phyloP scores from a whole-genome alignment of 2,797 vertebrate genomes.

The Meda fulgida region DNA sequence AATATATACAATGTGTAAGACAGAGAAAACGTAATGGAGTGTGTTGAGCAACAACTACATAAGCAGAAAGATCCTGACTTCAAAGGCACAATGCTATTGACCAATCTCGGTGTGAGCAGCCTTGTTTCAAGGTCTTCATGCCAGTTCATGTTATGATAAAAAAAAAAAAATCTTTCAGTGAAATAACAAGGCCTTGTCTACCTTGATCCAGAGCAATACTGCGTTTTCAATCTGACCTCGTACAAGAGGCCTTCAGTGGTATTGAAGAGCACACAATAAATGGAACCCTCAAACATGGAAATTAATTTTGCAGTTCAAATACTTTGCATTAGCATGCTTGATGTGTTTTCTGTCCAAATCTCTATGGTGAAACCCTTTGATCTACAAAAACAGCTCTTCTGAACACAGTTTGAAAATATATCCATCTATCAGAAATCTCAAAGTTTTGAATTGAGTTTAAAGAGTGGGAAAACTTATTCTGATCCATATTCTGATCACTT shows the following conservation, averaged over 20 bases:
- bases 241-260: conserved; percentile 25
- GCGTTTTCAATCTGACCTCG: conserved; percentile 32
- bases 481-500: not conserved
- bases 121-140: conserved; percentile 46
- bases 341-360: not conserved
- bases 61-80: conserved; percentile 31
- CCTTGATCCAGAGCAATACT: conserved; percentile 34
- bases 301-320: conserved; percentile 33
- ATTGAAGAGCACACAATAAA: conserved; percentile 13
- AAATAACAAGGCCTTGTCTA: conserved; percentile 38
- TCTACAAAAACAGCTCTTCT: conserved; percentile 25
- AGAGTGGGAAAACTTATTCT: not conserved
- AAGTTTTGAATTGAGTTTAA: conserved; percentile 4
- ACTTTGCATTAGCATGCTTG: conserved; percentile 19
- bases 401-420: conserved; percentile 6
- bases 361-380: conserved; percentile 21
- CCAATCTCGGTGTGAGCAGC: conserved; percentile 14
- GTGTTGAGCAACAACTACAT: not conserved
- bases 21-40: not conserved
- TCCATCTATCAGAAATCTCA: conserved; percentile 13
- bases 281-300: conserved; percentile 18
- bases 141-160: conserved; percentile 17
- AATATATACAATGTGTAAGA: conserved; percentile 24
- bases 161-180: not conserved
- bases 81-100: conserved; percentile 34